A percentile compares a stretch with the other conserved stretches of the same genome.
Conservation (phyloP, 1,140 invertebrate genomes). For the Aphelenchoides avenae region DNA sequence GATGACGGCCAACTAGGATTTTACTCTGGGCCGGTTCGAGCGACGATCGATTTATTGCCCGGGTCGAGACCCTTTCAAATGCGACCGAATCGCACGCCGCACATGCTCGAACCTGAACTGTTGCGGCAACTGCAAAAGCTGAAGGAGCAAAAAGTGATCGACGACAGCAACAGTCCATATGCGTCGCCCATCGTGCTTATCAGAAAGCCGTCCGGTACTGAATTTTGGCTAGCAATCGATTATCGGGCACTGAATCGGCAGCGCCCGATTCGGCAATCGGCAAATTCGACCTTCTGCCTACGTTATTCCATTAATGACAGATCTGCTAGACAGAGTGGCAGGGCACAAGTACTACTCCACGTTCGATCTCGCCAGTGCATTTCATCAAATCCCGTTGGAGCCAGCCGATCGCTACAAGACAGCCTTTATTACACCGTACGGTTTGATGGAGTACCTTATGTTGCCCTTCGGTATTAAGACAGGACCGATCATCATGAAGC, state of each 20-base stretch:
- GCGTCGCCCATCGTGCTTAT: conserved; percentile 5
- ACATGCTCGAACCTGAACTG: conserved; percentile 5
- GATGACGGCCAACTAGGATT: conserved; percentile 11
- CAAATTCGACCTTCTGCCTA: conserved; percentile 8
- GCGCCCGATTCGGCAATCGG: too few relatives aligned
- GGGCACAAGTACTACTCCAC: conserved; percentile 9
- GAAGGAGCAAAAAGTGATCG: conserved; percentile 13
- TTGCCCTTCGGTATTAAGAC: conserved; percentile 7
- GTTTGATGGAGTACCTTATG: conserved; percentile 1
- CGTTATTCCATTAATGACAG: conserved; percentile 10
- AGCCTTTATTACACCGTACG: conserved; percentile 4
- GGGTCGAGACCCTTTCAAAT: not conserved
- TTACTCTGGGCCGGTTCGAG: conserved; percentile 11
- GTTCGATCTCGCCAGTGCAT: conserved; percentile 3
- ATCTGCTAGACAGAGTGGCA: conserved; percentile 10
- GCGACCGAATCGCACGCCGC: conserved; percentile 8
- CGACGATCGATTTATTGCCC: not conserved
- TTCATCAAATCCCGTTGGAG: conserved; percentile 14
- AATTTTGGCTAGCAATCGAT: conserved; percentile 12
- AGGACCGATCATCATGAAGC: conserved; percentile 8
- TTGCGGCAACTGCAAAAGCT: conserved; percentile 8
- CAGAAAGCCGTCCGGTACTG: not conserved
- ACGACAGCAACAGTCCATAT: not conserved
- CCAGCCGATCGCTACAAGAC: not conserved
- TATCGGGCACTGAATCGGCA: conserved; percentile 15